Evolutionary conservation across 1,140 invertebrate genomes (phyloP).

Genomic region (Globodera ellingtonae): DNA sequence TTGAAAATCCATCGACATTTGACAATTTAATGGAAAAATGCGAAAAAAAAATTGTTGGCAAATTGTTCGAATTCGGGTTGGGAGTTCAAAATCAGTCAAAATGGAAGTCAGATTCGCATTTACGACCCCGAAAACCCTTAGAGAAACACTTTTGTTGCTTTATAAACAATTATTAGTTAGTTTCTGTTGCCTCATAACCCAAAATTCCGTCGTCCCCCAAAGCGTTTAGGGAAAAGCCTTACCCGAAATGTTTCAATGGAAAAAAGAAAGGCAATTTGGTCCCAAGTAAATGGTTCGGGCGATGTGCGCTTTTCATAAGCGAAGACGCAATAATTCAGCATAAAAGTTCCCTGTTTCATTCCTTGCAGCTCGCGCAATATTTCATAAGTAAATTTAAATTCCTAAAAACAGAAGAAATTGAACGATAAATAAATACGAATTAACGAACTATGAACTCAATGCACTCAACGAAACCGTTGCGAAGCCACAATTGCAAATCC

Average conservation of each 20-base stretch:
- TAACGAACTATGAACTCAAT: constrained; percentile 28
- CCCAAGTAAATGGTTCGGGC: not conserved
- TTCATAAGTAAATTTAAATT: constrained; percentile 25
- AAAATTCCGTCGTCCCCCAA: not conserved
- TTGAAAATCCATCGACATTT: too few species aligned
- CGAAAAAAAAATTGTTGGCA: too few species aligned
- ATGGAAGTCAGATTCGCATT: too few species aligned
- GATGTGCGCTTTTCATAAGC: constrained; percentile 11
- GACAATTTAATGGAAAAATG: too few species aligned
- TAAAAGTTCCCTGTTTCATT: constrained; percentile 16
- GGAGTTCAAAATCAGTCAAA: too few species aligned
- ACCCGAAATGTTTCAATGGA: not conserved
- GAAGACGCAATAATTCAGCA: constrained; percentile 24
- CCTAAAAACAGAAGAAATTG: constrained; percentile 9
- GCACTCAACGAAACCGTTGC: constrained; percentile 30
- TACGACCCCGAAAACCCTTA: too few species aligned
- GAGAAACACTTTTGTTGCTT: too few species aligned
- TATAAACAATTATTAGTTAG: too few species aligned
- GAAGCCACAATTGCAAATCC: constrained; percentile 32
- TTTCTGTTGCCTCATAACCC: too few species aligned
- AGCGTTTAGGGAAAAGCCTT: not conserved
- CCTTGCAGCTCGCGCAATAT: constrained; percentile 19
- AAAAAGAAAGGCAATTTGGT: constrained; percentile 8
- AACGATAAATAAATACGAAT: not conserved
- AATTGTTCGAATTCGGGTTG: too few species aligned